Base-by-base conservation (phyloP, 1,140 invertebrate genomes). In the Spodoptera litura region DNA sequence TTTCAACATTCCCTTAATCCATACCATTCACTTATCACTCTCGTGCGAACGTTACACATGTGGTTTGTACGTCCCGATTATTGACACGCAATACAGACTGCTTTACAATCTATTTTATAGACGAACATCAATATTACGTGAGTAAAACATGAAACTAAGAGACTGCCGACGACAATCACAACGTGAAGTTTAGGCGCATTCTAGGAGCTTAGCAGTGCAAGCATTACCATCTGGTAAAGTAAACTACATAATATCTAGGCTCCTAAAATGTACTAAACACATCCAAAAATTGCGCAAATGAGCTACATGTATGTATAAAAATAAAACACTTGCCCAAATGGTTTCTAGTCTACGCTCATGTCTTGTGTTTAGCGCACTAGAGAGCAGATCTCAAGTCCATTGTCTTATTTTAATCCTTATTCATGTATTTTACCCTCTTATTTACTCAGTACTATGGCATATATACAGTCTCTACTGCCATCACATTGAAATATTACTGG, bases 1-100 rank as follows among this genome's bases (percentile, higher is more conserved):
- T 62, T 85, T 70, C 72, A 84, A 86, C 82, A 87, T 84, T 85
- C 83, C 83, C 78, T 83, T 82, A 82, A 49, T 79, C 79, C 78
- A 78, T 86, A 85, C 78, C 78, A 77, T 86, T 83, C 79, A 81
- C 35, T 59, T 80, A 79, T 85, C 78, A 84, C 84, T 84, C 79
- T 78, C 78, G 81, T 80, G 81, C 73, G 77, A 66, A 80, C 62
- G 56, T 78, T 70, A 71, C 72, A 78, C 73, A 71, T 64, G 81
- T 80, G 62, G 80, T 83, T 83, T 84, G 74, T 85, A 84, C 78
- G 81, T 78, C 66, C 75, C 68, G 71, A 59, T 55, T 80, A 78
- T 73, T 73, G 71, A 61, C 71, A 62, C 44, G 59, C 59, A 75
- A 75, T 53, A 75, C 38, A 58, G n/a, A 75, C 13, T 75, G 58